Percentiles rank a stretch among this genome's conserved stretches.
Conservation (phyloP, 2,888 invertebrate species). For the Spodoptera exigua region DNA sequence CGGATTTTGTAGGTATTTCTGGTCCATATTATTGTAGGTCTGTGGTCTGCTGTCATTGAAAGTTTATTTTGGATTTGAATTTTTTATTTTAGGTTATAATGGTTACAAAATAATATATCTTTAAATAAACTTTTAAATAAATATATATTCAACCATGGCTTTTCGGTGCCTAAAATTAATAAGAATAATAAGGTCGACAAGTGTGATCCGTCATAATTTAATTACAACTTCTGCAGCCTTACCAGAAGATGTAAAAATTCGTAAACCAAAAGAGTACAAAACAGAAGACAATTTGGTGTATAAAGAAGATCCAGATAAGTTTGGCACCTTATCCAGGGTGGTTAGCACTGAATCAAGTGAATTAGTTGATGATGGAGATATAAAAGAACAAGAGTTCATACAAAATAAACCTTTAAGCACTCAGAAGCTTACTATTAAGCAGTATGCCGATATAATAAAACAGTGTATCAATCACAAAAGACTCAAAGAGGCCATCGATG, state of each 20-base stretch:
- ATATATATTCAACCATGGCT: slow-evolving; percentile 64
- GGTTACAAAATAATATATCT: slow-evolving; percentile 1
- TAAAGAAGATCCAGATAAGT: slow-evolving; percentile 89
- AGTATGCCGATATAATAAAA: slow-evolving; percentile 93
- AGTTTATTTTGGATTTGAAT: slow-evolving; percentile 1
- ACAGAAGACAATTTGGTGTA: slow-evolving; percentile 75
- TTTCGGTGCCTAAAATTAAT: slow-evolving; percentile 68
- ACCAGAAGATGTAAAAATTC: slow-evolving; percentile 57
- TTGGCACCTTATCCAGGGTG: slow-evolving; percentile 84
- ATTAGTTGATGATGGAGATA: slow-evolving; percentile 88
- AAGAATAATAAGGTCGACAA: slow-evolving; percentile 60
- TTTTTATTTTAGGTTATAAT: slow-evolving; percentile 24
- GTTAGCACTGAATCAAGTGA: slow-evolving; percentile 62
- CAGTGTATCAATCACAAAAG: slow-evolving; percentile 90
- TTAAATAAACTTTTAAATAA: slow-evolving; percentile 19
- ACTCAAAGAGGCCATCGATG: slow-evolving; percentile 93
- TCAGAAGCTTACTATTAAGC: slow-evolving; percentile 89
- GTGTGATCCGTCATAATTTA: slow-evolving; percentile 60
- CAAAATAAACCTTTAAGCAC: slow-evolving; percentile 84
- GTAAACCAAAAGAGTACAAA: slow-evolving; percentile 66
- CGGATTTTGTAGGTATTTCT: too few relatives aligned
- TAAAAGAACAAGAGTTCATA: slow-evolving; percentile 89
- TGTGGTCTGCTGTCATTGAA: background rate
- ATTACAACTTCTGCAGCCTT: slow-evolving; percentile 58
- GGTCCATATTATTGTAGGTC: too few relatives aligned